Base-by-base conservation (phyloP, 2,888 invertebrate genomes). In the Anthophora plumipes region DNA sequence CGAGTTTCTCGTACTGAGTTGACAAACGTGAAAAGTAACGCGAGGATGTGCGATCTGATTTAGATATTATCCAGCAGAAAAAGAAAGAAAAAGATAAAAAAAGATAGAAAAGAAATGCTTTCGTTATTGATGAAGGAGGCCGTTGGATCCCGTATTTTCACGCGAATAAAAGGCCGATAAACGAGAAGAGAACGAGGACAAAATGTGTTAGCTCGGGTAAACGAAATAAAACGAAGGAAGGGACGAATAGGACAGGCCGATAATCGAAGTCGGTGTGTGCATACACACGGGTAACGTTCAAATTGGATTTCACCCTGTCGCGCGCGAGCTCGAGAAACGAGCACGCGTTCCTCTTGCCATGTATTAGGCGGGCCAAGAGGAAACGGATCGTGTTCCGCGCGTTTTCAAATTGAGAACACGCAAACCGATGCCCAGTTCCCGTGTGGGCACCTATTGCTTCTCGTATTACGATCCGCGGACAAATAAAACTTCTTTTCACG, bases 401-500 rank as follows among this genome's bases (percentile, higher is more conserved):
- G 48, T 69, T 69, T 12, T 50, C 69, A 78, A 69, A 66, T 41
- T 25, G 59, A 60, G 72, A 73, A 55, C 31, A 31, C 39, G 78
- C 37, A 37, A 79, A 22, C 14, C 22, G 79, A 67, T n/a, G 39
- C 67, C n/a, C 2, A 31, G 54, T 43, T 50, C 50, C 39, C 43
- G 17, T 5, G 54, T 46, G 61, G 67, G 6, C 5, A n/a, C 12
- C 2, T 22, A n/a, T n/a, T n/a, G n/a, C 31, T 31, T 4, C n/a
- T 80, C 71, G 67, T 39, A 64, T 80, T 64, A 78, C 78, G 39
- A 77, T 37, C 48, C 55, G 17, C n/a, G 25, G 50, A 20, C 52
- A 59, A 64, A 63, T 69, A 52, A 54, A 78, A 25, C 52, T n/a
- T 17, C 52, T 48, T 48, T 25, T 48, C n/a, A n/a, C n/a, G n/a